Conservation (phyloP, 2,888 invertebrate genomes). For the Netelia virgata region DNA sequence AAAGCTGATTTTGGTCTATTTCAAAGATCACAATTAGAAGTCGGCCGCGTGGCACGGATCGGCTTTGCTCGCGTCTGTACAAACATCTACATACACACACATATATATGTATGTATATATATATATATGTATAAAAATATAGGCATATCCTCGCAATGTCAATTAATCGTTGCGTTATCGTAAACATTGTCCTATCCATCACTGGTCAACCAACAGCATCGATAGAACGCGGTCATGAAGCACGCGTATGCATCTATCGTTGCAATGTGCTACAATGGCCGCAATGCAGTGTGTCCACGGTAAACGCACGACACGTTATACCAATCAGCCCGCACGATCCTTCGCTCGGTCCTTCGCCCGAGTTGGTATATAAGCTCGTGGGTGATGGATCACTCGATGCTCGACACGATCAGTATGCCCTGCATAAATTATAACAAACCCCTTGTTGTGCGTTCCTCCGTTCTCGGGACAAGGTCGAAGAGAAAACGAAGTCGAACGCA, state of each 20-base stretch:
- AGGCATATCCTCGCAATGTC: slow-evolving; percentile 33
- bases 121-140: background rate
- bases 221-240: slow-evolving; percentile 53
- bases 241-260: slow-evolving; percentile 52
- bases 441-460: slow-evolving; percentile 21
- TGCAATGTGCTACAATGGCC: slow-evolving; percentile 37
- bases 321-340: slow-evolving; percentile 51
- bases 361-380: slow-evolving; percentile 35
- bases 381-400: slow-evolving; percentile 62
- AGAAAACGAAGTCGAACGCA: background rate
- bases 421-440: slow-evolving; percentile 59
- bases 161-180: slow-evolving; percentile 68
- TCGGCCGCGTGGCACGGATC: background rate
- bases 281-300: slow-evolving; percentile 53
- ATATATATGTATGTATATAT: slow-evolving; percentile 15
- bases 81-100: background rate
- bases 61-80: background rate
- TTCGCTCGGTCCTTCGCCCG: slow-evolving; percentile 39
- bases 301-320: slow-evolving; percentile 56
- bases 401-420: slow-evolving; percentile 13
- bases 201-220: slow-evolving; percentile 61
- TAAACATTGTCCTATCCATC: slow-evolving; percentile 65
- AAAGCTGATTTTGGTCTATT: slow-evolving; percentile 4
- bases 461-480: slow-evolving; percentile 13
- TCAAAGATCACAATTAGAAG: slow-evolving; percentile 33